Base-by-base conservation (phyloP, 2,888 invertebrate genomes). In the Apamea sordens region DNA sequence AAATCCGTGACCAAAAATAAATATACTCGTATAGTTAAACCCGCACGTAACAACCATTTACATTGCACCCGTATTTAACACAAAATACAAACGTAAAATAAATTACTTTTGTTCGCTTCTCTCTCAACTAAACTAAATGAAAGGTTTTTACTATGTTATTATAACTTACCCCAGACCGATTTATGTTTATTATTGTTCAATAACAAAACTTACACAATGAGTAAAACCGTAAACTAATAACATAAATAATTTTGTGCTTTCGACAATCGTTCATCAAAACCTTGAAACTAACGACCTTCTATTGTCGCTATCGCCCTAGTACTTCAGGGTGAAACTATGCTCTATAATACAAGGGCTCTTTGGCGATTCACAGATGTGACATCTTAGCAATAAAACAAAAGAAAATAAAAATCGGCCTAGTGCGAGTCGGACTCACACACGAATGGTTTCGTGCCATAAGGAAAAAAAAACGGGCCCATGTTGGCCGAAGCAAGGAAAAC, bases 31-130 rank as follows among this genome's bases (percentile, higher is more conserved):
- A 53, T 28, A 61, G 61, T 77, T 65, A 2, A n/a, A 65, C 70
- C 70, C 67, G 70, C 67, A 71, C 36, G 28, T 36, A 67, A 15
- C 59, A 18, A 32, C 24, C 8, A 36, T 82, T 71, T 77, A 63
- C 77, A 82, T 56, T 81, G 70, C 47, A 77, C 81, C 81, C 81
- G 71, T 3, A 82, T 81, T 82, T 32, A 44, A 44, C 15, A 36
- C 21, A 53, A 61, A 82, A 77, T 32, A 53, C 50, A 76, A 81
- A 82, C 28, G 18, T 36, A 70, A 50, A 67, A 71, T 4, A 15
- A 10, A 18, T 41, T 32, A 28, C 32, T 24, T 77, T 28, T 21
- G 28, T 44, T 61, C 24, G 15, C 11, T 59, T 53, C 36, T 24
- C 56, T 69, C 24, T 59, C 28, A 59, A 59, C 47, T 56, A 10